A percentile compares a stretch with the other conserved stretches of the same genome.
Conservation (phyloP, 2,113 vertebrate species). For the Anarrhichthys ocellatus region DNA sequence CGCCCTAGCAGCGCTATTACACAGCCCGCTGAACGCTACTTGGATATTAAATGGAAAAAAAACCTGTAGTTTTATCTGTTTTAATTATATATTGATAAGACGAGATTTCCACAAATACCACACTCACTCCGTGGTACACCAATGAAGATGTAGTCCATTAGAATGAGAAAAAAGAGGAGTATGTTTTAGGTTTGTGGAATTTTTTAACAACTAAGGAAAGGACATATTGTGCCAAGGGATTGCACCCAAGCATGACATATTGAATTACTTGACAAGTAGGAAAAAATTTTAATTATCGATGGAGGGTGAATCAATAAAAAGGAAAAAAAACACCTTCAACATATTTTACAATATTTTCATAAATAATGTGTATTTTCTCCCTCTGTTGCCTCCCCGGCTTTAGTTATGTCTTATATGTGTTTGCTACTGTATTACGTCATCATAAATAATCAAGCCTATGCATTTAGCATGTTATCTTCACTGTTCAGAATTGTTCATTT, state of each 20-base stretch:
- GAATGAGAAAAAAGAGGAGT: constrained; percentile 35
- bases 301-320: constrained; percentile 68
- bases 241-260: constrained; percentile 76
- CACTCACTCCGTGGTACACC: neutral
- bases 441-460: constrained; percentile 17
- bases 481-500: constrained; percentile 21
- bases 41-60: constrained; percentile 68
- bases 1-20: constrained; percentile 50
- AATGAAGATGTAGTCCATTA: constrained; percentile 30
- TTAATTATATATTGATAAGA: constrained; percentile 67
- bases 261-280: constrained; percentile 72
- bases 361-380: constrained; percentile 45
- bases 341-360: constrained; percentile 55
- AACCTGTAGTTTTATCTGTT: constrained; percentile 47
- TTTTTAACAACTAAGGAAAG: constrained; percentile 60
- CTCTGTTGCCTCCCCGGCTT: constrained; percentile 20
- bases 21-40: constrained; percentile 52
- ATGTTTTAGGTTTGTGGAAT: constrained; percentile 61
- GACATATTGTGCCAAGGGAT: constrained; percentile 54
- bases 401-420: constrained; percentile 29
- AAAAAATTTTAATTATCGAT: constrained; percentile 61
- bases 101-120: constrained; percentile 36
- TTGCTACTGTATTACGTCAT: constrained; percentile 34
- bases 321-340: constrained; percentile 32
- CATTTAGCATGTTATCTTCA: neutral